A percentile compares a stretch with the other conserved stretches of the same genome.
phyloP scores from a whole-genome alignment of 2,113 vertebrate species.

The Empidonax traillii region DNA sequence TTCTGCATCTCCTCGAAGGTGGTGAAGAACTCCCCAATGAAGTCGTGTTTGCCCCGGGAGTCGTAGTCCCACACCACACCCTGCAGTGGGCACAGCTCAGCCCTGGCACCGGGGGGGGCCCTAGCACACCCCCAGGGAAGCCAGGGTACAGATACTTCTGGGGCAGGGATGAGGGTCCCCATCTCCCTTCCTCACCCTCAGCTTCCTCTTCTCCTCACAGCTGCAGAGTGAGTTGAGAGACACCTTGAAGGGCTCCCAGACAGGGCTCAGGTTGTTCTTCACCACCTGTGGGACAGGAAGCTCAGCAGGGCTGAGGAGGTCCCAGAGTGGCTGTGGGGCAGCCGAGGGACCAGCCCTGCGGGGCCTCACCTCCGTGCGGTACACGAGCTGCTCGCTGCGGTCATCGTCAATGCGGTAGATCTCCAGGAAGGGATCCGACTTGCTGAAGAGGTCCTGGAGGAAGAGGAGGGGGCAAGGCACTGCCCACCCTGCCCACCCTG shows the following conservation, averaged over 20 bases:
- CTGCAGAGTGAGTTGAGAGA: constrained; percentile 92
- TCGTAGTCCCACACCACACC: constrained; percentile 94
- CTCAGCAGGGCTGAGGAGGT: accelerated
- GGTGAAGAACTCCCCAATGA: constrained; percentile 94
- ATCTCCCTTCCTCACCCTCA: constrained; percentile 78
- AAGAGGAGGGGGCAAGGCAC: neutral
- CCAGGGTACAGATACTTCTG: accelerated
- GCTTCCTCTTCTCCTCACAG: constrained; percentile 89
- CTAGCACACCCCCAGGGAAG: neutral
- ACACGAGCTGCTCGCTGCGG: constrained; percentile 86
- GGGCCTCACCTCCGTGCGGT: constrained; percentile 86
- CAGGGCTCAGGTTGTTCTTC: constrained; percentile 94
- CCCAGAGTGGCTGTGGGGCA: accelerated
- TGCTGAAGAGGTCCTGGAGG: constrained; percentile 92
- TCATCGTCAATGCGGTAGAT: constrained; percentile 88
- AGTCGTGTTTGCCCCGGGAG: constrained; percentile 93
- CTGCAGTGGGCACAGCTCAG: constrained; percentile 40
- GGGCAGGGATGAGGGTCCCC: neutral
- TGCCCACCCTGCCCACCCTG: neutral
- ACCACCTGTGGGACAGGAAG: constrained; percentile 79
- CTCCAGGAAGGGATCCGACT: constrained; percentile 95
- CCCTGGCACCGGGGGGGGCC: neutral
- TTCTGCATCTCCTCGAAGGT: constrained; percentile 93
- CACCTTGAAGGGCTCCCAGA: constrained; percentile 95
- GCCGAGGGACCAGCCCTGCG: accelerated